A percentile compares a stretch with the other conserved stretches of the same genome.
Evolutionary conservation across 2,888 invertebrate genomes (phyloP).

Genomic region (Tetrapedia diversipes): DNA sequence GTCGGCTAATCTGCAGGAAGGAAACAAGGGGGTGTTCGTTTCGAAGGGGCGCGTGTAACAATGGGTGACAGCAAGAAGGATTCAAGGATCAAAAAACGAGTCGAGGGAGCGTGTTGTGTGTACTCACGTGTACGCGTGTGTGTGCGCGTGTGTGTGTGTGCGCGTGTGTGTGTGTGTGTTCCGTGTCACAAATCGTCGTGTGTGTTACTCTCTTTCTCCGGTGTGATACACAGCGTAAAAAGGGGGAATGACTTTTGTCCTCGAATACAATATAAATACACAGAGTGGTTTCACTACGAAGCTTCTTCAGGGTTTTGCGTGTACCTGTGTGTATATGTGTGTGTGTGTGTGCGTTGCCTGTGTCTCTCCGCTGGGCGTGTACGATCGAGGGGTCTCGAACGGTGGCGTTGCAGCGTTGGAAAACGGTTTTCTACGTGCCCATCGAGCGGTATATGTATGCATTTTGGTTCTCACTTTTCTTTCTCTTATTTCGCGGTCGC

Average conservation of each 20-base stretch:
- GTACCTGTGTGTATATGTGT: slow-evolving; percentile 1
- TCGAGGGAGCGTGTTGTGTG: slow-evolving; percentile 5
- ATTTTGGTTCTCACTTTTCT: not conserved
- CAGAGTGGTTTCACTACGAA: slow-evolving; percentile 61
- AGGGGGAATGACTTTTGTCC: slow-evolving; percentile 52
- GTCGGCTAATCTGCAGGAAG: slow-evolving; percentile 39
- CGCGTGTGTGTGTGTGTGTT: not conserved
- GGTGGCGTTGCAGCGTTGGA: slow-evolving; percentile 49
- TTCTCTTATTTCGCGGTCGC: not conserved
- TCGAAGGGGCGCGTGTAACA: not conserved
- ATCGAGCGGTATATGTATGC: slow-evolving; percentile 9
- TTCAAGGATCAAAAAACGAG: slow-evolving; percentile 47
- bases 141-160: not conserved
- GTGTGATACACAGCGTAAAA: slow-evolving; percentile 55
- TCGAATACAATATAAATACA: slow-evolving; percentile 69
- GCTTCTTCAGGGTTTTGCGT: slow-evolving; percentile 37
- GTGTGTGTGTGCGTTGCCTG: not conserved
- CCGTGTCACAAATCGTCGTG: too few relatives aligned
- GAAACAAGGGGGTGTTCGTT: slow-evolving; percentile 21
- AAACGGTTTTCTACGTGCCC: slow-evolving; percentile 43
- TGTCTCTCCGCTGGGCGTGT: not conserved
- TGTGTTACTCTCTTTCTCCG: too few relatives aligned
- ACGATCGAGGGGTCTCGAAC: slow-evolving; percentile 12
- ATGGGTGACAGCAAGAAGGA: slow-evolving; percentile 56
- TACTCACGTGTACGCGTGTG: not conserved